These are phyloP conservation scores for Apamea epomidion DNA, from an alignment of 2,888 invertebrate genomes.

Conservation along the genomic window DNA sequence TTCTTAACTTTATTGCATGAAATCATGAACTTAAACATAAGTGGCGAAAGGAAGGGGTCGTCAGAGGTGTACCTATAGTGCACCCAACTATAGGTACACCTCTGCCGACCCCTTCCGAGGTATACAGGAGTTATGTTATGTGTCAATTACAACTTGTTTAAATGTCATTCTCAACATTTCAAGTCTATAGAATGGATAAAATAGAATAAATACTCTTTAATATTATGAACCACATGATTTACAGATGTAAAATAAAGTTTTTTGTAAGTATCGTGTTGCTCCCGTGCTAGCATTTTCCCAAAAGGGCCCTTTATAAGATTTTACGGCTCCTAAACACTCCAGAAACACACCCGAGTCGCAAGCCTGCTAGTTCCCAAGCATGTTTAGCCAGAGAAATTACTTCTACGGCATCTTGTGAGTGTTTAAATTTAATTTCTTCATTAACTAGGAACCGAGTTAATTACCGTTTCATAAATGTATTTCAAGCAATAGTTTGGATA, in stretches of 20 bases:
- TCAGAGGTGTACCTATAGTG: too few relatives aligned
- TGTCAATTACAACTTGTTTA: too few relatives aligned
- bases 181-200: neutral
- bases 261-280: neutral
- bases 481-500: conserved; percentile 8
- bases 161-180: too few relatives aligned
- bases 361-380: conserved; percentile 1
- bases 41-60: too few relatives aligned
- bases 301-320: neutral
- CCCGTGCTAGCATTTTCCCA: neutral
- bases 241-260: neutral
- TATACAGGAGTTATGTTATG: too few relatives aligned
- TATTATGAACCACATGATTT: neutral
- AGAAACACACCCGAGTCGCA: neutral
- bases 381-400: conserved; percentile 21
- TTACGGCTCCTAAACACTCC: neutral
- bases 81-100: too few relatives aligned
- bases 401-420: conserved; percentile 17
- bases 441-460: conserved; percentile 28
- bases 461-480: conserved; percentile 44
- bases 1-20: too few relatives aligned
- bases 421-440: conserved; percentile 31
- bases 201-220: neutral
- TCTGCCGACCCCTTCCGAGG: too few relatives aligned
- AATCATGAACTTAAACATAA: too few relatives aligned